Percentiles rank a stretch among this genome's conserved stretches.
Conservation (phyloP, 2,888 invertebrate genomes). For the Tetranychus truncatus region DNA sequence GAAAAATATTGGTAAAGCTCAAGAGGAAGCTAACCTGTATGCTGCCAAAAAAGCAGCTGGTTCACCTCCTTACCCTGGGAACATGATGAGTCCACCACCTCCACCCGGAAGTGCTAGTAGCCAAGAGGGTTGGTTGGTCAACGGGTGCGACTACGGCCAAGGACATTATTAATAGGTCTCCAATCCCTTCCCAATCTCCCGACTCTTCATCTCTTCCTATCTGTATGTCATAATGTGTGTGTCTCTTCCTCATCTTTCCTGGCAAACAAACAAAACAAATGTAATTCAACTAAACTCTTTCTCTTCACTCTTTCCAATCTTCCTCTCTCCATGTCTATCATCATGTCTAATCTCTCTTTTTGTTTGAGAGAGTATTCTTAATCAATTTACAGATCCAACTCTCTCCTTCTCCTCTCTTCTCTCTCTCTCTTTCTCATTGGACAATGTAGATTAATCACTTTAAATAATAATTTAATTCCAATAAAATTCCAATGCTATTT, state of each 20-base stretch:
- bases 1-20: constrained; percentile 98
- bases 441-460: constrained; percentile 1
- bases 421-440: neutral
- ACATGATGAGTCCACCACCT: constrained; percentile 26
- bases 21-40: constrained; percentile 96
- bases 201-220: neutral
- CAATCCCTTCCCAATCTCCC: neutral
- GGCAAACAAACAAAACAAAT: neutral
- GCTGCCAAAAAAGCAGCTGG: constrained; percentile 66
- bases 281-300: neutral
- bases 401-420: neutral
- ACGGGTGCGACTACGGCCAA: constrained; percentile 13
- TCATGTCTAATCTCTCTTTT: neutral
- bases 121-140: constrained; percentile 24
- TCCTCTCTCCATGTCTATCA: neutral
- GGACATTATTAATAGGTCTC: neutral
- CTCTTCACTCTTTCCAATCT: neutral
- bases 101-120: constrained; percentile 23
- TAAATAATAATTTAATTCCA: neutral
- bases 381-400: neutral
- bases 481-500: constrained; percentile 1
- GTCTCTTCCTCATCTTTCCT: neutral
- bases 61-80: constrained; percentile 26
- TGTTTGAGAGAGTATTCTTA: neutral
- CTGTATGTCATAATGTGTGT: neutral